A percentile compares a stretch with the other conserved stretches of the same genome.
phyloP scores from a whole-genome alignment of 2,113 vertebrate genomes.

The Sorex fumeus region DNA sequence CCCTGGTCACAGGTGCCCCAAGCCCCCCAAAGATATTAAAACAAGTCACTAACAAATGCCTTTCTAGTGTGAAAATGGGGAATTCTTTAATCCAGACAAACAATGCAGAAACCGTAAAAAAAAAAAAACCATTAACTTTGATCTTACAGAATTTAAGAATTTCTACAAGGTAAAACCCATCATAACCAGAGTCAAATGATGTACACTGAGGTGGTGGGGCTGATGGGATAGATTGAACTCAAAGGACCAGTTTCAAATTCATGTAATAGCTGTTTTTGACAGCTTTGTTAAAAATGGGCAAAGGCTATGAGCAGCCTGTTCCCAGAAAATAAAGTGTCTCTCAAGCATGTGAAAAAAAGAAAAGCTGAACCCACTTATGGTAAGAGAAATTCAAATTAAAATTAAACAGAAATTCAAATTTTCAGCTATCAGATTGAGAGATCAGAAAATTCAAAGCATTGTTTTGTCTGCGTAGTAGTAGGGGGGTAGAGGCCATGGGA shows the following conservation, averaged over 20 bases:
- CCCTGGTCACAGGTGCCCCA: too few relatives aligned
- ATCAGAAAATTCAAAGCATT: background rate
- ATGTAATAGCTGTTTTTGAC: conserved; percentile 2
- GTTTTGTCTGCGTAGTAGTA: background rate
- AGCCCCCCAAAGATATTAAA: background rate
- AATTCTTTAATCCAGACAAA: conserved; percentile 49
- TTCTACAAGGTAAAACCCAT: background rate
- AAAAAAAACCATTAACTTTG: background rate
- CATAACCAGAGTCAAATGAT: background rate
- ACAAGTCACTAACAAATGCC: background rate
- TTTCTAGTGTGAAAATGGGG: background rate
- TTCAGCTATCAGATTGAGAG: conserved; percentile 26
- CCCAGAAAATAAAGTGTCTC: conserved; percentile 61
- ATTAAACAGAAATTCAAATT: background rate
- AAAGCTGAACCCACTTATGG: conserved; percentile 6
- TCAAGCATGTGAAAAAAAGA: conserved; percentile 50
- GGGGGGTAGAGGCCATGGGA: background rate
- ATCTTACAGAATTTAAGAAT: conserved; percentile 46
- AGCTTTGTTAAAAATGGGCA: conserved; percentile 55
- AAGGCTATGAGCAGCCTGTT: conserved; percentile 54
- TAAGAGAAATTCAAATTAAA: conserved; percentile 59
- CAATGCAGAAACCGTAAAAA: conserved; percentile 35
- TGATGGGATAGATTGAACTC: background rate
- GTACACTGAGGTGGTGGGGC: background rate
- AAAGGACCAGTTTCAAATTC: conserved; percentile 24